Base-by-base conservation (phyloP, 2,888 invertebrate genomes). In the Lucinisca nassula region DNA sequence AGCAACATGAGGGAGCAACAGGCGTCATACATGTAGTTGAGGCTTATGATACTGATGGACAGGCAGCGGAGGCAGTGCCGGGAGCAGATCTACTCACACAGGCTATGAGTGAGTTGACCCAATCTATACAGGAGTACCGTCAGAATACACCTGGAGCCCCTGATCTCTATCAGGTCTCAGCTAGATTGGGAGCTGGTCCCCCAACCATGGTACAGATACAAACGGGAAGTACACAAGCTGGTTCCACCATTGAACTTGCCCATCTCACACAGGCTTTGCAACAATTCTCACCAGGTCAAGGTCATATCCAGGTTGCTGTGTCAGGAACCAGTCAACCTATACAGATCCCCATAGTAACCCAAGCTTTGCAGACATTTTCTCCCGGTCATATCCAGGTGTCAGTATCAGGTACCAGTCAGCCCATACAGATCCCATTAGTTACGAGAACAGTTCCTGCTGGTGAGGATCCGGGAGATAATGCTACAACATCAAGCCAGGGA, bases 101-200 rank as follows among this genome's bases (percentile, higher is more conserved):
- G 90, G 96, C 96, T 0, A 96, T 96, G 96, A 95, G 95, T 37
- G 96, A 96, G 87, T 91, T 96, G 70, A 96, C 96, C 0, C 95
- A 95, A 90, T 92, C 93, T 1, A 88, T 95, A 24, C 89, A 83
- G 40, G 95, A 95, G 58, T 95, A 92, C 81, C 81, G 93, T 12
- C 90, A 88, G 51, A 84, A 84, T 21, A 84, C 83, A 12, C 82
- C 78, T 24, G 74, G 76, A 1, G 32, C 75, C 0, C 88, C 88
- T 14, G 86, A 91, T 24, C 90, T 86, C 3, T 81, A 82, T 35
- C 85, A 89, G 70, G 84, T 93, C 40, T 77, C 88, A 77, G 38
- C 90, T 80, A 72, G 92, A 77, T 30, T 90, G 21, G 82, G 78
- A n/a, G 78, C 77, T n/a, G 90, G 87, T 35, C 73, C 88, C 24